These are phyloP conservation scores for Prionailurus viverrinus DNA, from an alignment of 2,113 vertebrate genomes.

Conservation along the genomic window DNA sequence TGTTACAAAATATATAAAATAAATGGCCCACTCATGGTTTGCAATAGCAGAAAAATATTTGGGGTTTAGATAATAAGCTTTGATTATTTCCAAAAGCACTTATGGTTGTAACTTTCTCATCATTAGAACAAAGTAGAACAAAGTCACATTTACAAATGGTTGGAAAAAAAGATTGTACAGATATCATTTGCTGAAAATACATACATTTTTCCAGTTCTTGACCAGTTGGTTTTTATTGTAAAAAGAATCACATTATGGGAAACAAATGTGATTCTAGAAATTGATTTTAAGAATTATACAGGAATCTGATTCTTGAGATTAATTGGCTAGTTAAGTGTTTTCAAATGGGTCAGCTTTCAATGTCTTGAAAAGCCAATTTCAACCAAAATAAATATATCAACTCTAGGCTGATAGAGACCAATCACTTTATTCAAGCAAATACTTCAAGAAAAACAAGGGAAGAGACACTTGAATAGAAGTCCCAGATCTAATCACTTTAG, in stretches of 20 bases:
- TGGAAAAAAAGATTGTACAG: constrained; percentile 9
- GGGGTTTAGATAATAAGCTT: neutral
- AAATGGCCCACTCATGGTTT: neutral
- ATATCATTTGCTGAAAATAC: constrained; percentile 30
- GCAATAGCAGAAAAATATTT: neutral
- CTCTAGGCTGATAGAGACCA: neutral
- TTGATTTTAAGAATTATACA: constrained; percentile 21
- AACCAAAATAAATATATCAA: neutral
- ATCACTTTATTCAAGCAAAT: neutral
- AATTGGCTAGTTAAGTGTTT: constrained; percentile 41
- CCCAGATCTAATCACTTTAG: neutral
- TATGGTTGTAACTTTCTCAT: neutral
- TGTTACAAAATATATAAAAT: neutral
- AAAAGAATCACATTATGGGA: constrained; percentile 25
- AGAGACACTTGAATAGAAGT: neutral
- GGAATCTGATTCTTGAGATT: neutral
- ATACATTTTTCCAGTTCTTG: neutral
- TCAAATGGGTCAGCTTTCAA: constrained; percentile 12
- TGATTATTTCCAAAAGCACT: constrained; percentile 30
- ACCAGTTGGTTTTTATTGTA: constrained; percentile 36
- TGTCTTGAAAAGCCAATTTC: neutral
- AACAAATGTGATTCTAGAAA: constrained; percentile 32
- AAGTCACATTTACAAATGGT: constrained; percentile 28
- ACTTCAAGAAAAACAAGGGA: neutral
- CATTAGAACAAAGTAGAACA: constrained; percentile 36